Base-by-base conservation (phyloP, 2,797 vertebrate genomes). In the Megaceryle alcyon region DNA sequence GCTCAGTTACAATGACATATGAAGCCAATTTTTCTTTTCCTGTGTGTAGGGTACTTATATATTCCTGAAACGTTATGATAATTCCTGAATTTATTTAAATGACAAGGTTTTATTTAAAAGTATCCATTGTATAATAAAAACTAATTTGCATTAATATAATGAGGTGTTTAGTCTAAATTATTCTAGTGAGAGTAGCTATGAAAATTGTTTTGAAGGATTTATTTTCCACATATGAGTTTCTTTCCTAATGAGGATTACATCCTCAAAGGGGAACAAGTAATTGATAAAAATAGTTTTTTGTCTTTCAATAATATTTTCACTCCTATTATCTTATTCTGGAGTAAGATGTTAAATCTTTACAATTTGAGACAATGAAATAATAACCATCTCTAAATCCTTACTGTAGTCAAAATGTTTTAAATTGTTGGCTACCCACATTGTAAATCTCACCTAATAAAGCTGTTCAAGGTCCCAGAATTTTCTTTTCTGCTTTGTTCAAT, bases 171-270 rank as follows among this genome's bases (percentile, higher is more conserved):
- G 66, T 88, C 29, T 69, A 89, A 93, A 95, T 95, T 93, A 92
- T 90, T 91, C 86, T 90, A 79, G 35, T 80, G 83, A 95, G 91
- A 94, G 44, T 89, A 68, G 86, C 61, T 92, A 72, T 79, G 86
- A 94, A 92, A 94, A 88, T 85, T 87, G 82, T 94, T 97, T 95
- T 93, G 92, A 96, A 96, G 93, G 96, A 96, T 95, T 96, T 95
- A 94, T 95, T 93, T 95, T 97, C 80, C 56, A 86, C 93, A 92
- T 87, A 70, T 0, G 18, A 86, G 15, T 93, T 89, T 94, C 86
- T 95, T 84, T 95, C 72, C 82, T 90, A 56, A 90, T 71, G 63
- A 92, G 69, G 86, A 94, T 96, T 96, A 82, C 79, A 92, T 76
- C 78, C 93, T 94, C 84, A 92, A 82, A 95, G 90, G 86, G 88